Evolutionary conservation across 2,888 invertebrate species (phyloP).

Genomic region (Busseola fusca): DNA sequence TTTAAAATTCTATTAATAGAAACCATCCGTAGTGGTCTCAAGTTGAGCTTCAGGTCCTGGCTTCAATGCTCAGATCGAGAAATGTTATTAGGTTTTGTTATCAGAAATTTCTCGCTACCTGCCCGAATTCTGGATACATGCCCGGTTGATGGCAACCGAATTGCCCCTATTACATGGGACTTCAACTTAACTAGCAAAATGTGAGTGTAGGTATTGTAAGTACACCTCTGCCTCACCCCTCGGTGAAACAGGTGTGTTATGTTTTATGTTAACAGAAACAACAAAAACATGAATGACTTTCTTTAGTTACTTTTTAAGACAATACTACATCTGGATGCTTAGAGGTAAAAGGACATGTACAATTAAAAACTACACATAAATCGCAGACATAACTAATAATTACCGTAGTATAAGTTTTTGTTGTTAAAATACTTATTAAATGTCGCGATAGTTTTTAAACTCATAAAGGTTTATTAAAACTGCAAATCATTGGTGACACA

Average conservation of each 20-base stretch:
- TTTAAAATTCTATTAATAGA: background rate
- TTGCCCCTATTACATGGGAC: background rate
- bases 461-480: conserved; percentile 27
- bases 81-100: background rate
- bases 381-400: background rate
- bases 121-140: background rate
- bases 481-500: conserved; percentile 22
- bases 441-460: background rate
- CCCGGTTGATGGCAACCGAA: background rate
- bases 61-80: background rate
- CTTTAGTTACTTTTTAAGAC: background rate
- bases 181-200: background rate
- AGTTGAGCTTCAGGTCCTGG: background rate
- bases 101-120: too few species aligned
- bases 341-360: background rate
- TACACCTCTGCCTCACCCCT: background rate
- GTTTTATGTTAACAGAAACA: background rate
- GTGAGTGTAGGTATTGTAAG: background rate
- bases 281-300: too few species aligned
- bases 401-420: background rate
- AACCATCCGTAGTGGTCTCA: background rate
- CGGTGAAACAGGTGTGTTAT: background rate
- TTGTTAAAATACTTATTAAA: background rate
- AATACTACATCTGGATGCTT: background rate
- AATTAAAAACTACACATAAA: background rate